Percentiles rank a stretch among this genome's conserved stretches.
Evolutionary conservation across 2,113 vertebrate genomes (phyloP).

Genomic region (Callorhinus ursinus): DNA sequence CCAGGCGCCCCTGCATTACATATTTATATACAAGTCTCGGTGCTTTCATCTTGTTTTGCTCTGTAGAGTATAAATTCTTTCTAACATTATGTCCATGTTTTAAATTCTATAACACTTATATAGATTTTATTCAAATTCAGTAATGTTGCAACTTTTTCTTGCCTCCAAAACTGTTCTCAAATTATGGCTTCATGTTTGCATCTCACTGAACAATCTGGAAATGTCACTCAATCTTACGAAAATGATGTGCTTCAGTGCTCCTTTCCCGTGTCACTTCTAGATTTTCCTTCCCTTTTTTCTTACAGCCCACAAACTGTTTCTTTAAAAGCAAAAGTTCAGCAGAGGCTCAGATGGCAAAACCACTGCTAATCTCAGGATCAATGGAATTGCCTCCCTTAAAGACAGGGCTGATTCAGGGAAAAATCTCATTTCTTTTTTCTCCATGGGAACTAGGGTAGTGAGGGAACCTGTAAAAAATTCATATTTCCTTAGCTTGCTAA

Average conservation of each 20-base stretch:
- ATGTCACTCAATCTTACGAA: neutral
- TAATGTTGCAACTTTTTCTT: neutral
- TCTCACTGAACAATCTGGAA: neutral
- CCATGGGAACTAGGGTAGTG: neutral
- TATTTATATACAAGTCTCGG: neutral
- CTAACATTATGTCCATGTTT: neutral
- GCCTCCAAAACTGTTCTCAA: neutral
- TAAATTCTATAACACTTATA: neutral
- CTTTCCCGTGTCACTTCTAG: neutral
- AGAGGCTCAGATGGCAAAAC: slow-evolving; percentile 9
- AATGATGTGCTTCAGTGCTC: neutral
- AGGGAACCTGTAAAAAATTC: neutral
- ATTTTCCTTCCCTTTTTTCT: neutral
- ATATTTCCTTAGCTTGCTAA: slow-evolving; percentile 37
- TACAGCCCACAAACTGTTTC: neutral
- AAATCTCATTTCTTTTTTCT: slow-evolving; percentile 53
- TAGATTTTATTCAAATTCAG: neutral
- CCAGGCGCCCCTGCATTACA: neutral
- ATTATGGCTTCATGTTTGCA: neutral
- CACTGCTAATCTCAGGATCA: slow-evolving; percentile 44
- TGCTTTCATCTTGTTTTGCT: neutral
- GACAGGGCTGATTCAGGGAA: neutral
- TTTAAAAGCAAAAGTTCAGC: neutral
- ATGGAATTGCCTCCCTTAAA: neutral
- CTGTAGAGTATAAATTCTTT: neutral